These are phyloP conservation scores for Magallana angulata DNA, from an alignment of 1,140 invertebrate species.

Conservation along the genomic window DNA sequence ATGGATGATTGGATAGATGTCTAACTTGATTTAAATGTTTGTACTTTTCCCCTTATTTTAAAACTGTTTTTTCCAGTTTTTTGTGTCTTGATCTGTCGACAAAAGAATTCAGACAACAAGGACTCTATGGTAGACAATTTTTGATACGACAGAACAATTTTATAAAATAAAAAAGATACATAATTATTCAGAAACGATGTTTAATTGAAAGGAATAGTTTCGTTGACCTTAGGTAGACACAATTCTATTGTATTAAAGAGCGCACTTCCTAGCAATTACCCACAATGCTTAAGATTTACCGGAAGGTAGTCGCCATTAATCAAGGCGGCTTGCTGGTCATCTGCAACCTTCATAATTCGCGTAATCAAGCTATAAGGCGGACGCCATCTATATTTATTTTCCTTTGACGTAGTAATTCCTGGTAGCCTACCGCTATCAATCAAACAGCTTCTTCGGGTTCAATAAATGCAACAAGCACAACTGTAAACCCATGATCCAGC, in stretches of 20 bases:
- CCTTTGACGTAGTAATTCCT: slow-evolving; percentile 24
- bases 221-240: too few relatives aligned
- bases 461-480: slow-evolving; percentile 7
- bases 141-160: neutral
- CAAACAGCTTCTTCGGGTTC: slow-evolving; percentile 18
- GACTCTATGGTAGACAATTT: neutral
- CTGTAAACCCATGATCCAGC: neutral
- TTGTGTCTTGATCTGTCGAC: neutral
- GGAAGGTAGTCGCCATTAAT: too few relatives aligned
- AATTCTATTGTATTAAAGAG: too few relatives aligned
- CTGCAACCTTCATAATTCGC: slow-evolving; percentile 9
- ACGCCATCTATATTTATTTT: slow-evolving; percentile 18
- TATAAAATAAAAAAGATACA: too few relatives aligned
- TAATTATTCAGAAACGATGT: too few relatives aligned
- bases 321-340: neutral
- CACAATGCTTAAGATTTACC: too few relatives aligned
- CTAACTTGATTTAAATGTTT: neutral
- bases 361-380: neutral
- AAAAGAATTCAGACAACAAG: neutral
- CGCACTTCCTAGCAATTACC: too few relatives aligned
- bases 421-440: neutral
- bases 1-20: neutral
- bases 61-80: neutral
- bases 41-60: neutral
- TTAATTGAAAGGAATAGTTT: too few relatives aligned